Evolutionary conservation across 2,888 invertebrate species (phyloP).

Genomic region (Callosobruchus maculatus): DNA sequence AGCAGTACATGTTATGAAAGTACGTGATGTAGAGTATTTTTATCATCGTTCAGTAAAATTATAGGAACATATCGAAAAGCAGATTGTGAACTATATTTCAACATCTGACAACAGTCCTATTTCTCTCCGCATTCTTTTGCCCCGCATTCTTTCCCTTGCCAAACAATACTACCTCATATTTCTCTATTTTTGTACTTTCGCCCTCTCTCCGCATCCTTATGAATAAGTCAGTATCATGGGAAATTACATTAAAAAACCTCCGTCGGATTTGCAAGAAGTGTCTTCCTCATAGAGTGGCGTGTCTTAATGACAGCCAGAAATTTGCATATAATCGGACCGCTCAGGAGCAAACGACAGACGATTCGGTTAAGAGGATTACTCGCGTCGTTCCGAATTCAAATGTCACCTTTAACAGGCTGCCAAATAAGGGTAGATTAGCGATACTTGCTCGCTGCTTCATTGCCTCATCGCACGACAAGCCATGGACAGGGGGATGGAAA

Average conservation of each 20-base stretch:
- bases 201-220: neutral
- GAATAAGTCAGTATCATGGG: neutral
- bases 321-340: neutral
- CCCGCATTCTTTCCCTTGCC: no score
- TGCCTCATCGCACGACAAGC: neutral
- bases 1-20: no score
- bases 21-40: no score
- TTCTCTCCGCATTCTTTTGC: no score
- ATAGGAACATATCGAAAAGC: no score
- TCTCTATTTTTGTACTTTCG: neutral
- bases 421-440: neutral
- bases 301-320: neutral
- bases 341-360: constrained; percentile 1
- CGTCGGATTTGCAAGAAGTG: neutral
- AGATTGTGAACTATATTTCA: no score
- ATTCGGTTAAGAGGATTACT: constrained; percentile 16
- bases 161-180: no score
- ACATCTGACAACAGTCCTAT: no score
- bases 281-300: neutral
- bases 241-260: neutral
- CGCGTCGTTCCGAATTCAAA: constrained; percentile 26
- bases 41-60: no score
- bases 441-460: neutral
- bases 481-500: neutral
- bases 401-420: constrained; percentile 24